phyloP scores from a whole-genome alignment of 2,797 vertebrate species.

The Thalassophryne amazonica region DNA sequence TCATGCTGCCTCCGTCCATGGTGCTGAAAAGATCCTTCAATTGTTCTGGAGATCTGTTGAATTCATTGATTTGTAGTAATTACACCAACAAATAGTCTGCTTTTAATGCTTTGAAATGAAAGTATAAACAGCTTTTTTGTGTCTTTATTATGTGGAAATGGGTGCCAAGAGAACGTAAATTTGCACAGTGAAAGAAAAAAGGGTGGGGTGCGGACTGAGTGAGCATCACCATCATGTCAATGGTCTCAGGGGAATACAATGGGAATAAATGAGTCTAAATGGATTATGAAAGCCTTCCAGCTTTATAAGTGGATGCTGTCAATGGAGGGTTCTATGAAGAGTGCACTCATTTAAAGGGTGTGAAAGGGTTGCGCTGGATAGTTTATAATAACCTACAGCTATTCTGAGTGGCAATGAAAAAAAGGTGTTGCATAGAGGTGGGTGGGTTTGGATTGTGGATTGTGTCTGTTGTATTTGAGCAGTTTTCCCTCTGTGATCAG shows the following conservation, averaged over 20 bases:
- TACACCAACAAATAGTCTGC: conserved; percentile 16
- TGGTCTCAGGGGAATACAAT: conserved; percentile 64
- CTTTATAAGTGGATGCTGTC: conserved; percentile 67
- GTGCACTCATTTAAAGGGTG: conserved; percentile 66
- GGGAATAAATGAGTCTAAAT: conserved; percentile 74
- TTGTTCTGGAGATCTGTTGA: background rate
- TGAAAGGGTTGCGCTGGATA: conserved; percentile 39
- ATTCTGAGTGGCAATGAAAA: conserved; percentile 11
- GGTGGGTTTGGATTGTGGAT: conserved; percentile 40
- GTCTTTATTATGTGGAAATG: conserved; percentile 17
- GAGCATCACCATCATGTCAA: conserved; percentile 67
- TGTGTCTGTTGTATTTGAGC: conserved; percentile 10
- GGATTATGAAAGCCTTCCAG: conserved; percentile 74
- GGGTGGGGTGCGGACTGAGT: conserved; percentile 71
- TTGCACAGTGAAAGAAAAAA: conserved; percentile 61
- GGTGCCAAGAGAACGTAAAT: conserved; percentile 55
- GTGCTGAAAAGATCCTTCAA: background rate
- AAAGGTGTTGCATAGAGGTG: conserved; percentile 41
- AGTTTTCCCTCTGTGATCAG: conserved; percentile 28
- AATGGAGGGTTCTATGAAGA: conserved; percentile 61
- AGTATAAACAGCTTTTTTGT: conserved; percentile 4
- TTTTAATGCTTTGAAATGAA: conserved; percentile 27
- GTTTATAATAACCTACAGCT: conserved; percentile 26
- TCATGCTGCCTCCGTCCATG: background rate
- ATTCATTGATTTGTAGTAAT: conserved; percentile 17